Percentiles rank a stretch among this genome's conserved stretches.
Conservation (phyloP, 2,797 vertebrate genomes). For the Esox lucius region DNA sequence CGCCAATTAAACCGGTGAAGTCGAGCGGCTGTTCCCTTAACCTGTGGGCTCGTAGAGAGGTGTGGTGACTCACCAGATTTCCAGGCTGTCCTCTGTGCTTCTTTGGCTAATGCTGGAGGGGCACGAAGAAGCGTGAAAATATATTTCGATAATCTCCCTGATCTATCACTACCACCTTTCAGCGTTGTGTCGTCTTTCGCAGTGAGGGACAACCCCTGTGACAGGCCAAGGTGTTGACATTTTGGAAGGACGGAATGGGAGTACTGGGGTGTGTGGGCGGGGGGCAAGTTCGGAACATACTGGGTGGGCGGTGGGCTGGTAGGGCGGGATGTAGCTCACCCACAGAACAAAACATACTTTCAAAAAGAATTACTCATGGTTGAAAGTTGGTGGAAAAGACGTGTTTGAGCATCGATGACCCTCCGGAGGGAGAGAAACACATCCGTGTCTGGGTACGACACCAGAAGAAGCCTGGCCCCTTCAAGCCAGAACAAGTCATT, state of each 20-base stretch:
- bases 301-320: neutral
- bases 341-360: too few species aligned
- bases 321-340: neutral
- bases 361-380: too few species aligned
- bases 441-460: too few species aligned
- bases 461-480: too few species aligned
- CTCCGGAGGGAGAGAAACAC: too few species aligned
- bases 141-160: too few species aligned
- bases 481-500: too few species aligned
- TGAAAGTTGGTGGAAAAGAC: too few species aligned
- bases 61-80: conserved; percentile 3
- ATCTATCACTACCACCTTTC: neutral
- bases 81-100: neutral
- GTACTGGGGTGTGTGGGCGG: too few species aligned
- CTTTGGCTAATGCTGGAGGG: neutral
- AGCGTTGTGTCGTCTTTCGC: neutral
- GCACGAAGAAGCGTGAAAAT: neutral
- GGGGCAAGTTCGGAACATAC: neutral
- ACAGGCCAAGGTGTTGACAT: neutral
- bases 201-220: neutral
- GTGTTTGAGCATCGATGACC: too few species aligned
- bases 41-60: neutral
- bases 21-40: neutral
- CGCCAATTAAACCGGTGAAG: neutral
- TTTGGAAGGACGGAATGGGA: neutral